Percentiles rank a stretch among this genome's conserved stretches.
Conservation (phyloP, 2,888 invertebrate species). For the Dendrolimus pini region DNA sequence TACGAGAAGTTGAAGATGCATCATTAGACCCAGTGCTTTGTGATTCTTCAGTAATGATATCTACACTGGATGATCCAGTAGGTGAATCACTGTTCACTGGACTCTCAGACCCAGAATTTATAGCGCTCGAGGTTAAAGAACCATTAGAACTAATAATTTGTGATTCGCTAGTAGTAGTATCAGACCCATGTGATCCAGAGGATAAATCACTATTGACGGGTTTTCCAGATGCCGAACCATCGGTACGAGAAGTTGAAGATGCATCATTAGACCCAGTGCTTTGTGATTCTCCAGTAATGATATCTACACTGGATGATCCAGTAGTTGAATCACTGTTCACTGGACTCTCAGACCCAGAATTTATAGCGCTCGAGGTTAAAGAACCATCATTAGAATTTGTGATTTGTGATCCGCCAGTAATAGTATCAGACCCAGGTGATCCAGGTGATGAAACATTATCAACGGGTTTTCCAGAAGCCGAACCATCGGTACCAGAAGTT, state of each 20-base stretch:
- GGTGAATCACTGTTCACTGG: background rate
- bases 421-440: background rate
- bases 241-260: too few relatives aligned
- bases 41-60: background rate
- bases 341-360: background rate
- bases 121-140: background rate
- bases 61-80: background rate
- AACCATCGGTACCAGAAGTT: too few relatives aligned
- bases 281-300: too few relatives aligned
- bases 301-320: background rate
- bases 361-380: background rate
- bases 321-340: background rate
- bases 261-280: too few relatives aligned
- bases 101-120: background rate
- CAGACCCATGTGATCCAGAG: background rate
- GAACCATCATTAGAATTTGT: background rate
- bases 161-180: background rate
- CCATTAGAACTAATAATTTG: background rate
- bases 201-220: background rate
- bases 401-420: background rate
- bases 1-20: too few relatives aligned
- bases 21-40: too few relatives aligned
- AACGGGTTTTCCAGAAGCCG: background rate
- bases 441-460: background rate
- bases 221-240: background rate